phyloP scores from a whole-genome alignment of 2,797 vertebrate genomes.

The Enteromius paludinosus region DNA sequence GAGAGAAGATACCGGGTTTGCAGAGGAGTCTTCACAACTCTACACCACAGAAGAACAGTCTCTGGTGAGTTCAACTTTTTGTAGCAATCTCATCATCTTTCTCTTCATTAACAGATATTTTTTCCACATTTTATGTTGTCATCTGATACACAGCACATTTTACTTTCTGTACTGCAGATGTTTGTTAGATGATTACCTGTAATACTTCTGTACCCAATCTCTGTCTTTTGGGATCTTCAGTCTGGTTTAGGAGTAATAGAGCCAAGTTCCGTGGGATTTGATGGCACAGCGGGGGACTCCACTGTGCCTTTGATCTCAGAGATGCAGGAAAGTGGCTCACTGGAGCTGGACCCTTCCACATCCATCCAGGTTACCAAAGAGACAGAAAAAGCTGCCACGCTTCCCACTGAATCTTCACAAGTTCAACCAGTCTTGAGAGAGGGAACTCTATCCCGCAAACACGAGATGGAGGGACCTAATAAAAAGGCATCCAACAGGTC shows the following conservation, averaged over 20 bases:
- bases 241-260: constrained; percentile 67
- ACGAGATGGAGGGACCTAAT: constrained; percentile 87
- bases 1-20: constrained; percentile 82
- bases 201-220: neutral
- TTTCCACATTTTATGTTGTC: constrained; percentile 1
- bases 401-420: constrained; percentile 75
- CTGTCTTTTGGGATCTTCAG: constrained; percentile 58
- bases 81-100: constrained; percentile 26
- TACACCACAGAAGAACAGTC: constrained; percentile 76
- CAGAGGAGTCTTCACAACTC: constrained; percentile 77
- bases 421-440: constrained; percentile 80
- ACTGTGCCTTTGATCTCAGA: constrained; percentile 66
- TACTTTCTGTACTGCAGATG: neutral
- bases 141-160: constrained; percentile 1
- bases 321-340: constrained; percentile 72
- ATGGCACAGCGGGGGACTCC: constrained; percentile 69
- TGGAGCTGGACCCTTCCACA: constrained; percentile 72
- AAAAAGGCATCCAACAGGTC: constrained; percentile 93
- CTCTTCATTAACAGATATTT: constrained; percentile 36
- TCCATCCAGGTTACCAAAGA: constrained; percentile 64
- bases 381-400: constrained; percentile 80
- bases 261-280: constrained; percentile 65
- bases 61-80: constrained; percentile 68
- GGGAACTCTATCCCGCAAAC: constrained; percentile 89
- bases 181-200: neutral